Conservation (phyloP, 2,888 invertebrate genomes). For the Euzetes globulus region DNA sequence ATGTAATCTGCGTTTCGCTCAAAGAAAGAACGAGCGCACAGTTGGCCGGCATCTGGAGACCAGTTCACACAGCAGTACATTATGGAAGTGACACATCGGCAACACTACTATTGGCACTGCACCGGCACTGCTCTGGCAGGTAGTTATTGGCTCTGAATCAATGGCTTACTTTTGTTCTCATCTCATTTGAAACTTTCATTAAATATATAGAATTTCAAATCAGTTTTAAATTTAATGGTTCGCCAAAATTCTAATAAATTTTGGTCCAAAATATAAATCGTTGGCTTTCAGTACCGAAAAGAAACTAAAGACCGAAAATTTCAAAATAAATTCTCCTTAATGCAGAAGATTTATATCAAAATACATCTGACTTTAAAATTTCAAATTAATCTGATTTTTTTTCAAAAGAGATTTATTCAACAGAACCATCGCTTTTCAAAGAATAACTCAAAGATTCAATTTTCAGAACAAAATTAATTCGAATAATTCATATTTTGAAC, state of each 20-base stretch:
- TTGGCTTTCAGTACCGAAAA: background rate
- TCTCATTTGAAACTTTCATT: background rate
- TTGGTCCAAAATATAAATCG: background rate
- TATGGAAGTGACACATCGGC: conserved; percentile 12
- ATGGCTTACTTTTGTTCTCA: conserved; percentile 14
- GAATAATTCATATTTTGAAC: background rate
- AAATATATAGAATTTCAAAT: conserved; percentile 20
- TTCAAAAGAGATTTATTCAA: background rate
- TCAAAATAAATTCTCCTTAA: background rate
- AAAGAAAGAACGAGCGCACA: background rate
- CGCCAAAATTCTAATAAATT: conserved; percentile 12
- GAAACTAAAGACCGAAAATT: background rate
- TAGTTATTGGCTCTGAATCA: conserved; percentile 17
- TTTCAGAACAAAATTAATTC: background rate
- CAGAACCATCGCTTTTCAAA: too few relatives aligned
- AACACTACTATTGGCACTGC: background rate
- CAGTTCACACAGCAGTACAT: conserved; percentile 18
- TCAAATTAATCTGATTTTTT: background rate
- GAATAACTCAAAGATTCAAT: background rate
- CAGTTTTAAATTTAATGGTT: conserved; percentile 10
- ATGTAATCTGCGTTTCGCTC: background rate
- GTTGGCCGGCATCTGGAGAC: conserved; percentile 16
- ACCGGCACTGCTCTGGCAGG: conserved; percentile 5
- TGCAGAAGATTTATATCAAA: background rate
- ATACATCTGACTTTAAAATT: background rate